Base-by-base conservation (phyloP, 1,140 invertebrate species). In the Patella vulgata region DNA sequence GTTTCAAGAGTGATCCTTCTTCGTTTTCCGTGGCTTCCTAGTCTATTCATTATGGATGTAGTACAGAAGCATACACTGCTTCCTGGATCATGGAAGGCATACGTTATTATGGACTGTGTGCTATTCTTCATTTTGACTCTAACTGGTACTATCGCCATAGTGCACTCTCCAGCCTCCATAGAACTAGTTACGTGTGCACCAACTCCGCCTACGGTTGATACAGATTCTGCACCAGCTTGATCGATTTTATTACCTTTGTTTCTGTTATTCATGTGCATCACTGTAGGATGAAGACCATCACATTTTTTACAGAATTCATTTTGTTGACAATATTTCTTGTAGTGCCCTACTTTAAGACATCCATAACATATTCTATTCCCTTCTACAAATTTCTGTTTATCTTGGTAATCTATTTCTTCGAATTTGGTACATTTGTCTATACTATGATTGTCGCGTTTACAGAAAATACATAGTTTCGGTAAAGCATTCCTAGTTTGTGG, bases 281-380 rank as follows among this genome's bases (percentile, higher is more conserved):
- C 21, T 12, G 51, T 53, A n/a, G 23, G n/a, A 36, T 53, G 51
- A 11, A 14, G n/a, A n/a, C 51, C 3, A 4, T 36, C 6, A 31
- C 51, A 53, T 17, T 23, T 36, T 19, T 36, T 17, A 53, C 51
- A 53, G 14, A 9, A n/a, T 17, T 31, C 2, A n/a, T 28, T 53
- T 17, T 17, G 17, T 19, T 36, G 12, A 14, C 50, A 52, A 14
- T 52, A 9, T 27, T 21, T 53, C 14, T 28, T 53, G 27, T 5
- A 31, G n/a, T 53, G 51, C n/a, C 51, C 51, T 53, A n/a, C 4
- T 23, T 17, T 53, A 5, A 53, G n/a, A 25, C 51, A 53, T 31
- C 51, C 51, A 31, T 31, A 53, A 3, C 51, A 53, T 31, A 53
- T 17, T 31, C 27, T 17, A 17, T 53, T 53, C 6, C 25, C 2